These are phyloP conservation scores for Athetis lepigone DNA, from an alignment of 2,888 invertebrate species.

Conservation along the genomic window DNA sequence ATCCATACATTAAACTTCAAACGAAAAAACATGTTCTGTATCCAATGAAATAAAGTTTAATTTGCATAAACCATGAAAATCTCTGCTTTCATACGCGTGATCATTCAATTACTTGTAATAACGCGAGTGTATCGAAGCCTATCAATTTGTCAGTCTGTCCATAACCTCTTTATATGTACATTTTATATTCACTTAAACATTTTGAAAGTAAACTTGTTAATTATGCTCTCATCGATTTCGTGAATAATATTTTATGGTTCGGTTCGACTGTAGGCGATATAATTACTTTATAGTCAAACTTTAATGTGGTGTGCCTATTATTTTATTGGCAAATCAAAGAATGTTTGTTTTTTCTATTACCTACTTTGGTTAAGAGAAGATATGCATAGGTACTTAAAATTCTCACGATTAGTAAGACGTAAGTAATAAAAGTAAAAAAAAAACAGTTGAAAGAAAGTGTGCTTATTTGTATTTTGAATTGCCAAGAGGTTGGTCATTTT, in stretches of 20 bases:
- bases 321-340: conserved; percentile 31
- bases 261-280: conserved; percentile 49
- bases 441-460: no score
- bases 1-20: conserved; percentile 15
- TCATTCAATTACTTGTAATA: conserved; percentile 85
- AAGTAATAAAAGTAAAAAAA: no score
- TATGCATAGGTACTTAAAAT: not conserved
- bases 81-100: conserved; percentile 75
- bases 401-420: not conserved
- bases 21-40: conserved; percentile 8
- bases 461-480: no score
- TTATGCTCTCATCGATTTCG: conserved; percentile 82
- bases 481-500: not conserved
- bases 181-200: conserved; percentile 78
- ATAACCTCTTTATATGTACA: conserved; percentile 69
- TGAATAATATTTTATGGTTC: conserved; percentile 75
- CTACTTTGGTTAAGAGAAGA: conserved; percentile 4
- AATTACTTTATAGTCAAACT: conserved; percentile 23
- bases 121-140: conserved; percentile 78
- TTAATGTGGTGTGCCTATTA: conserved; percentile 17
- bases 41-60: conserved; percentile 34
- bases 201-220: conserved; percentile 87
- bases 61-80: conserved; percentile 34
- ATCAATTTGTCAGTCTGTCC: conserved; percentile 81
- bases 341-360: conserved; percentile 31